Base-by-base conservation (phyloP, 2,888 invertebrate species). In the Mactromeris polynyma region DNA sequence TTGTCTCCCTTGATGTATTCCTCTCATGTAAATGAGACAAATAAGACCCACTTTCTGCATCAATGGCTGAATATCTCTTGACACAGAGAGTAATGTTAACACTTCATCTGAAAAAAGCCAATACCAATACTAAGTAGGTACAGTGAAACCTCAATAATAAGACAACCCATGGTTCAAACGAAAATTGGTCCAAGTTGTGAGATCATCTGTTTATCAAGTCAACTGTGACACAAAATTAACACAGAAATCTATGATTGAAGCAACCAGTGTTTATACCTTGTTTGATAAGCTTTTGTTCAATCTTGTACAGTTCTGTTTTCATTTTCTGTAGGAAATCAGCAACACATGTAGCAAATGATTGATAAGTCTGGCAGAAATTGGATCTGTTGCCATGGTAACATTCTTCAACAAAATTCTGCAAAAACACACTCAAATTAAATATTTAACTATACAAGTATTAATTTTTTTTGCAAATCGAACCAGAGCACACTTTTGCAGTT, bases 321-420 rank as follows among this genome's bases (percentile, higher is more conserved):
- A 95, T 92, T 33, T 91, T 91, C 78, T 93, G 86, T 79, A 96
- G 90, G 83, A 95, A 95, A 54, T 93, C 85, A 17, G 95, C 92
- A 31, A 96, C 81, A 7, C 94, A 92, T 19, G 92, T 85, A 21
- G 95, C 94, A 89, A 96, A 96, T 1, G 96, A 95, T 86, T 96
- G 95, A 86, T 95, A 95, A 0, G 96, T 96, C 91, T 95, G 96
- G 42, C 93, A 92, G 4, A 89, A 81, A 33, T 78, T 73, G 14
- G 82, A 54, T 9, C 51, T 54, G 79, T 91, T 83, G 33, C 87
- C 79, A 91, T 84, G 77, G 88, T 78, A 88, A 90, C 92, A 88
- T 17, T 89, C 89, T n/a, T 69, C 81, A 1, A 88, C 81, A 83
- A 92, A 90, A 40, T 85, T 81, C 90, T 92, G 89, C 17, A 89